phyloP scores from a whole-genome alignment of 2,797 vertebrate species.

The Sebastiscus albofasciatus region DNA sequence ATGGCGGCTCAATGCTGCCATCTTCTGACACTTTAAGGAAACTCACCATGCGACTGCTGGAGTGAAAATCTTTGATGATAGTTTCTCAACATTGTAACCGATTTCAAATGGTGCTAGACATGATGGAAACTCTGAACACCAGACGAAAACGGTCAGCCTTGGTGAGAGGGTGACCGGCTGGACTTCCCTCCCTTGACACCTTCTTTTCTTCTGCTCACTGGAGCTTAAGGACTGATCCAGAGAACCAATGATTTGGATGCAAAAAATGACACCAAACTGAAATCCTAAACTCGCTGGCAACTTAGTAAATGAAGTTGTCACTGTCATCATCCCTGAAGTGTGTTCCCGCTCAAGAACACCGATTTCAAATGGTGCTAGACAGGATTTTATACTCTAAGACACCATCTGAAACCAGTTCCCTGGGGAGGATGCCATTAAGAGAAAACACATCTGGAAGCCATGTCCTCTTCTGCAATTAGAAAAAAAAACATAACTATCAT shows the following conservation, averaged over 20 bases:
- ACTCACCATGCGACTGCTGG: background rate
- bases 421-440: slow-evolving; percentile 85
- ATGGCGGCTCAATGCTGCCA: slow-evolving; percentile 35
- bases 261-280: background rate
- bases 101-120: slow-evolving; percentile 99
- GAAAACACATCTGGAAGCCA: background rate
- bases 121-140: slow-evolving; percentile 97
- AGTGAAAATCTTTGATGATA: slow-evolving; percentile 32
- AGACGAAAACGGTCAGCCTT: slow-evolving; percentile 98
- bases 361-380: slow-evolving; percentile 99
- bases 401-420: slow-evolving; percentile 99
- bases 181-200: background rate
- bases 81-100: slow-evolving; percentile 97
- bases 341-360: slow-evolving; percentile 98
- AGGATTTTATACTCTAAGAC: slow-evolving; percentile 95
- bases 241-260: background rate
- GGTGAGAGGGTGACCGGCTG: slow-evolving; percentile 79
- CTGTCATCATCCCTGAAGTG: slow-evolving; percentile 17
- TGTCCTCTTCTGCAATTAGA: slow-evolving; percentile 27
- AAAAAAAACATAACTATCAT: background rate
- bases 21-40: slow-evolving; percentile 39
- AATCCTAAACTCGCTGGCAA: background rate
- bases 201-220: background rate
- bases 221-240: background rate
- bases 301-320: background rate